Evolutionary conservation across 1,140 invertebrate species (phyloP).

Genomic region (Formica selysi): DNA sequence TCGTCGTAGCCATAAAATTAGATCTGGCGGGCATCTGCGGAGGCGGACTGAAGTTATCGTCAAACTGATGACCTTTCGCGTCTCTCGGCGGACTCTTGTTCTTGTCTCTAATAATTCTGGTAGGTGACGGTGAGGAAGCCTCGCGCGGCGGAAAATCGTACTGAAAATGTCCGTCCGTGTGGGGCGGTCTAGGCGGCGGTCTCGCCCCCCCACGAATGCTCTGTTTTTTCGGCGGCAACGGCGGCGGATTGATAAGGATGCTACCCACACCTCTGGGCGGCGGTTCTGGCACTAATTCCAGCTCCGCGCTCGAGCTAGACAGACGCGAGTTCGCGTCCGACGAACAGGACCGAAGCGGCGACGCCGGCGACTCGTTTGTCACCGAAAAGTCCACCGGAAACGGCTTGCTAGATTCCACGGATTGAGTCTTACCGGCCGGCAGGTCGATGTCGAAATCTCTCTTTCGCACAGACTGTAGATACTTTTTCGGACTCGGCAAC

Average conservation of each 20-base stretch:
- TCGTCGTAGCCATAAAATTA: constrained; percentile 66
- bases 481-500: constrained; percentile 84
- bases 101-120: constrained; percentile 62
- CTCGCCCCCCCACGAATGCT: constrained; percentile 82
- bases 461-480: constrained; percentile 76
- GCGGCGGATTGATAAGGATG: constrained; percentile 91
- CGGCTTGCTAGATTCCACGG: constrained; percentile 76
- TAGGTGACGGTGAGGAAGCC: constrained; percentile 80
- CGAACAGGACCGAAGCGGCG: constrained; percentile 80
- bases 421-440: constrained; percentile 65
- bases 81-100: constrained; percentile 75
- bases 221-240: constrained; percentile 94
- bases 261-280: constrained; percentile 89
- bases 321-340: constrained; percentile 81
- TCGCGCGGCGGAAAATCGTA: constrained; percentile 89
- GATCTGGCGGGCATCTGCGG: constrained; percentile 78
- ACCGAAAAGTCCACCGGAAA: constrained; percentile 83
- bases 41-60: constrained; percentile 83
- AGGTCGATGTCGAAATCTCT: constrained; percentile 80
- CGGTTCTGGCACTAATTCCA: constrained; percentile 89
- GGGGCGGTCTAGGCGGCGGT: constrained; percentile 90
- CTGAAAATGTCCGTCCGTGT: constrained; percentile 87
- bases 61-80: constrained; percentile 76
- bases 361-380: constrained; percentile 80
- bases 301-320: constrained; percentile 82